Conservation (phyloP, 2,113 vertebrate species). For the Gambusia affinis region DNA sequence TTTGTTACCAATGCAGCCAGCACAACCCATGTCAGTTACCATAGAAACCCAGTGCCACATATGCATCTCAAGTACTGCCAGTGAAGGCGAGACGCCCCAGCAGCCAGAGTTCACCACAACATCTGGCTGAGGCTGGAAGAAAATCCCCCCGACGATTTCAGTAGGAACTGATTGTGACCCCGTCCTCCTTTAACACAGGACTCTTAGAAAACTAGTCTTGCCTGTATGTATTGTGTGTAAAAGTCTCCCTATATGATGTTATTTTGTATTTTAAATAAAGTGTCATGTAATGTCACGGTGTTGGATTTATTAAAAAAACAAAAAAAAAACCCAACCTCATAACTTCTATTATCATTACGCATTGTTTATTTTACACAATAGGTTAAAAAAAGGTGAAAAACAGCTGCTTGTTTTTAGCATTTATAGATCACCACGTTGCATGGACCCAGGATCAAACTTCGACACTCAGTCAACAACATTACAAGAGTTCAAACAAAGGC, state of each 20-base stretch:
- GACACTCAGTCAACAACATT: neutral
- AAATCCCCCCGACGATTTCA: constrained; percentile 45
- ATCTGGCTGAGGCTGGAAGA: constrained; percentile 48
- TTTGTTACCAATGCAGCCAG: constrained; percentile 77
- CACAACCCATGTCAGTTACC: constrained; percentile 70
- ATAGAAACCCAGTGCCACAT: constrained; percentile 63
- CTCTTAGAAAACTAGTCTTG: constrained; percentile 73
- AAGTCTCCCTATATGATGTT: constrained; percentile 76
- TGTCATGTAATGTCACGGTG: constrained; percentile 70
- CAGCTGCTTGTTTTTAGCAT: constrained; percentile 12
- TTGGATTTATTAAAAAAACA: constrained; percentile 52
- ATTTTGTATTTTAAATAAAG: constrained; percentile 87
- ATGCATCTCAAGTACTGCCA: constrained; percentile 73
- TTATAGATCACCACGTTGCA: neutral
- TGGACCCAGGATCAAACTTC: neutral
- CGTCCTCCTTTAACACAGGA: constrained; percentile 56
- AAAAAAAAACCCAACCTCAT: neutral
- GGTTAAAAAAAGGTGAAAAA: constrained; percentile 16
- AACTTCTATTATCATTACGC: neutral
- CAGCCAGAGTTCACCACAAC: constrained; percentile 44
- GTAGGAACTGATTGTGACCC: constrained; percentile 63
- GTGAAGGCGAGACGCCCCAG: constrained; percentile 57
- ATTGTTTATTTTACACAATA: constrained; percentile 31
- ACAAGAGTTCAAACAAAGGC: constrained; percentile 12
- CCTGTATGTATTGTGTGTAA: constrained; percentile 76